Evolutionary conservation across 92 coral and sea anemone genomes (phyloP).

Genomic region (Phymanthus crucifer): DNA sequence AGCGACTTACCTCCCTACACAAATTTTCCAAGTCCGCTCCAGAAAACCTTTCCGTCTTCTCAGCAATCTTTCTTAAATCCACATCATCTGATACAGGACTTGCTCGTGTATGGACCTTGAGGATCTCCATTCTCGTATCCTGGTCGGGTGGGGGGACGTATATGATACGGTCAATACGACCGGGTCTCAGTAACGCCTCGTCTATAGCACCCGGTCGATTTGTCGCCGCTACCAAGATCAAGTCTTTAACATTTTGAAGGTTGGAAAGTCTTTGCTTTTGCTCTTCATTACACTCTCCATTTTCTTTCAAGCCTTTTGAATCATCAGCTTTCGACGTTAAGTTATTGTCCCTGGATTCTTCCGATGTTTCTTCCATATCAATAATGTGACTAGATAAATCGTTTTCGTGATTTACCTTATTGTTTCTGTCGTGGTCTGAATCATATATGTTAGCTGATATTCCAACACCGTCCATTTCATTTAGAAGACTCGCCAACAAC

Average conservation of each 20-base stretch:
- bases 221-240: conserved; percentile 89
- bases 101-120: conserved; percentile 73
- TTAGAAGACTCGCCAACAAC: conserved; percentile 85
- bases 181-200: conserved; percentile 93
- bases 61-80: conserved; percentile 64
- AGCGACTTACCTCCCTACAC: conserved; percentile 83
- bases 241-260: conserved; percentile 53
- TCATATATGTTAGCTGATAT: conserved; percentile 84
- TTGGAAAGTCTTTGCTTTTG: conserved; percentile 11
- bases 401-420: neutral
- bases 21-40: conserved; percentile 96
- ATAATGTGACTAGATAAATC: neutral
- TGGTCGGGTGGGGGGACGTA: conserved; percentile 97
- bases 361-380: neutral
- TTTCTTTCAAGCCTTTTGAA: neutral
- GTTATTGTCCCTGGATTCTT: neutral
- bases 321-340: neutral
- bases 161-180: conserved; percentile 90
- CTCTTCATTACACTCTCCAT: neutral
- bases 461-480: conserved; percentile 98
- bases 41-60: conserved; percentile 77
- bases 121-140: conserved; percentile 82
- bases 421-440: conserved; percentile 19
- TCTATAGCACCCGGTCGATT: conserved; percentile 92
- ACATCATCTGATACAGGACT: conserved; percentile 84